Base-by-base conservation (phyloP, 2,797 vertebrate genomes). In the Falco cherrug region DNA sequence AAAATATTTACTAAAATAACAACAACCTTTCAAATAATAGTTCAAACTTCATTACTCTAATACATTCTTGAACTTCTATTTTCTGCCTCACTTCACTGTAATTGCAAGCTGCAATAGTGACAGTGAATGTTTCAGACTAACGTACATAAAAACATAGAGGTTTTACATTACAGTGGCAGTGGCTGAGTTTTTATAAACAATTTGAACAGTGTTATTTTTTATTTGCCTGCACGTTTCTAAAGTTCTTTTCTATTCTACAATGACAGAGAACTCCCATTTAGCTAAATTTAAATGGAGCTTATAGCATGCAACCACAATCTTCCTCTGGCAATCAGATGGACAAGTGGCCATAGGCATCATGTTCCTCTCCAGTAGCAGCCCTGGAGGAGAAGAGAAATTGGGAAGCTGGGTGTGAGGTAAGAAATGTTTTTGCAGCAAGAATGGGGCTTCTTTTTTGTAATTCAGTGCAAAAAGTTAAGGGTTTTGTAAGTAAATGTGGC, bases 51-150 rank as follows among this genome's bases (percentile, higher is more conserved):
- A 98, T 98, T 98, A 98, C 93, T 97, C 93, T 95, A 87, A 97
- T 96, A 94, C 17, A 8, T 96, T 98, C 98, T 98, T 98, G 98
- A 98, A 98, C 98, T 98, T 98, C 97, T 98, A 98, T 99, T 99
- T 99, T 99, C 98, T 98, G 98, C 98, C 98, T 98, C 98, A 96
- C 98, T 99, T 99, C 98, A 98, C 98, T 98, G 98, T 98, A 99
- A 99, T 99, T 98, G 98, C 97, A 97, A 98, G 98, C 95, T 96
- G 92, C 90, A 95, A 83, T 67, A 89, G 95, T 84, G 96, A 90
- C 95, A 95, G 95, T 95, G 97, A 98, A 96, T 12, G 76, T 95
- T 97, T 97, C 90, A 83, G 67, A 73, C 64, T 77, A 71, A 96
- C 97, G 88, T 96, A 95, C 93, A 89, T 95, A 96, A 97, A 97